Evolutionary conservation across 2,888 invertebrate species (phyloP).

Genomic region (Agrotis segetum): DNA sequence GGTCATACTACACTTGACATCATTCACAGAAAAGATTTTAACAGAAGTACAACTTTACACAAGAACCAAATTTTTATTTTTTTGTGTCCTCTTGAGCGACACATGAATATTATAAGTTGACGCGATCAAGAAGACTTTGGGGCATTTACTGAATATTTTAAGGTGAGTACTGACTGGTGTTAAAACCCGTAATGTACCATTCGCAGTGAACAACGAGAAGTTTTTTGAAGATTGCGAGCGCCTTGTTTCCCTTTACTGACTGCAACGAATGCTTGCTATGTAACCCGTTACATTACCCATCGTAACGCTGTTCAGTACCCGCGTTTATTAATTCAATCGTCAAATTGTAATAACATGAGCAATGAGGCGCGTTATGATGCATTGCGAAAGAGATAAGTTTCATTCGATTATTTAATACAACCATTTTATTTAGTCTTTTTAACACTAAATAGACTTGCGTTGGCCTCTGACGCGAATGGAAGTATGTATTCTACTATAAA

Average conservation of each 20-base stretch:
- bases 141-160: too few relatives aligned
- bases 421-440: not conserved
- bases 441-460: too few relatives aligned
- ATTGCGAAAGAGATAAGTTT: constrained; percentile 1
- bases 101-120: too few relatives aligned
- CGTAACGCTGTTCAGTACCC: too few relatives aligned
- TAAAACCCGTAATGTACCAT: too few relatives aligned
- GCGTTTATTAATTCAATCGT: too few relatives aligned
- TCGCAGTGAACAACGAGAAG: too few relatives aligned
- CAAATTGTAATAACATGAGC: not conserved
- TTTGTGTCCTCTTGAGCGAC: not conserved
- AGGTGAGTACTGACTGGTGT: not conserved
- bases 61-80: not conserved
- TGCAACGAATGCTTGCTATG: too few relatives aligned
- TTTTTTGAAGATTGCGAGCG: too few relatives aligned
- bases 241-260: too few relatives aligned
- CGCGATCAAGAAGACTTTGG: not conserved
- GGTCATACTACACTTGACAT: constrained; percentile 79
- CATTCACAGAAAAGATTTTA: constrained; percentile 39
- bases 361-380: not conserved
- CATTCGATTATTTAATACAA: not conserved
- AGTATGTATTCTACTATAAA: not conserved
- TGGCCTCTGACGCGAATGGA: too few relatives aligned
- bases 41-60: constrained; percentile 44
- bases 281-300: too few relatives aligned